phyloP scores from a whole-genome alignment of 2,888 invertebrate species.

The Aphodius sticticus region DNA sequence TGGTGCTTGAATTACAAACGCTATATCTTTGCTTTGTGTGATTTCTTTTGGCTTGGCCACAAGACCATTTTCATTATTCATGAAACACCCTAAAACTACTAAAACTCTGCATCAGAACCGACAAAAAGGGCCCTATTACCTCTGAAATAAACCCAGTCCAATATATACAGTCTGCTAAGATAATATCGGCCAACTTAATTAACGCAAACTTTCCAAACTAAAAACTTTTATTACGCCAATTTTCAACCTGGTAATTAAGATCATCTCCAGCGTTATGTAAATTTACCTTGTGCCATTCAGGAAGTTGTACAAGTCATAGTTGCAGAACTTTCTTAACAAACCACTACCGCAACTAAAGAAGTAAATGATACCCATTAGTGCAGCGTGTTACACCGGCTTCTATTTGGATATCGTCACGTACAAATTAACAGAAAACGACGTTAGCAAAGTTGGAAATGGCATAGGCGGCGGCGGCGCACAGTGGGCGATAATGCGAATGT shows the following conservation, averaged over 20 bases:
- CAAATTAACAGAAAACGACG: background rate
- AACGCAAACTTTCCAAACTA: background rate
- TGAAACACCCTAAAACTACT: too few species aligned
- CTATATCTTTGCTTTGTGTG: too few species aligned
- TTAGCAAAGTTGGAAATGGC: background rate
- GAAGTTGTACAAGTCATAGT: background rate
- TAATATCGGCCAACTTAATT: background rate
- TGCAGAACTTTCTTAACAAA: background rate
- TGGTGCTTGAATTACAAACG: too few species aligned
- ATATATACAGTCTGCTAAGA: background rate
- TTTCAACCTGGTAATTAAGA: background rate
- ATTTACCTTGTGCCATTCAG: background rate
- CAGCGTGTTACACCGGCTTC: background rate
- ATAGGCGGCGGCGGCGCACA: background rate
- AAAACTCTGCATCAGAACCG: too few species aligned
- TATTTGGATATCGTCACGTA: background rate
- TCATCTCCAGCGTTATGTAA: background rate
- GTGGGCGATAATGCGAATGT: too few species aligned
- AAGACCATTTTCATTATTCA: too few species aligned
- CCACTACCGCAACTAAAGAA: background rate
- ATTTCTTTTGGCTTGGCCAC: too few species aligned
- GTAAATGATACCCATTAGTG: background rate
- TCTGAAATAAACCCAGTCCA: too few species aligned
- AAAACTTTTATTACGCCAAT: background rate
- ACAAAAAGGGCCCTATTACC: too few species aligned